A percentile compares a stretch with the other conserved stretches of the same genome.
Conservation (phyloP, 2,797 vertebrate species). For the Schizopygopsis malacanthus region DNA sequence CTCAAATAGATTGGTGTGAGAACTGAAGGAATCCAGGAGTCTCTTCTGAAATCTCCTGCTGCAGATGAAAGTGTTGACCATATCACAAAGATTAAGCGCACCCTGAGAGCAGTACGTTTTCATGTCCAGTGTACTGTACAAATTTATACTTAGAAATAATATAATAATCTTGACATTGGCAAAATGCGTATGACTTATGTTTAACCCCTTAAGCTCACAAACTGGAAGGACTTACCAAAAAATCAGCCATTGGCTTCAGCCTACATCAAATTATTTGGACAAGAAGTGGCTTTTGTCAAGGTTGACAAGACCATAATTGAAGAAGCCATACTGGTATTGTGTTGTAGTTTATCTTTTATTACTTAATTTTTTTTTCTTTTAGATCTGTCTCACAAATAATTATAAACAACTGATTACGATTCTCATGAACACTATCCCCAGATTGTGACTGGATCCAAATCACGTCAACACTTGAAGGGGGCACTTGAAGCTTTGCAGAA, state of each 20-base stretch:
- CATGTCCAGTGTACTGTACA: not conserved
- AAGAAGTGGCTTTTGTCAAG: constrained; percentile 79
- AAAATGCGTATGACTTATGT: not conserved
- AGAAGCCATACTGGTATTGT: constrained; percentile 73
- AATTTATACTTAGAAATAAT: not conserved
- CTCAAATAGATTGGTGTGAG: no score
- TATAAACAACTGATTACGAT: not conserved
- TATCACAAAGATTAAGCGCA: constrained; percentile 74
- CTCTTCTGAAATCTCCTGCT: no score
- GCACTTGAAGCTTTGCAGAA: constrained; percentile 65
- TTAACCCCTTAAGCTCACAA: constrained; percentile 72
- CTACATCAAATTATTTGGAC: constrained; percentile 81
- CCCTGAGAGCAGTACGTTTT: constrained; percentile 77
- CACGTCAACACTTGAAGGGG: constrained; percentile 52
- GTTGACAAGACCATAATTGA: constrained; percentile 76
- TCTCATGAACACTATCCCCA: constrained; percentile 52
- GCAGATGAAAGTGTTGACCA: not conserved
- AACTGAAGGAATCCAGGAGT: no score
- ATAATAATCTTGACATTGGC: not conserved
- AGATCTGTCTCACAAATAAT: no score
- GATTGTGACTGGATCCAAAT: constrained; percentile 62
- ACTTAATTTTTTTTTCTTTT: not conserved
- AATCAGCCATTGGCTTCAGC: constrained; percentile 72
- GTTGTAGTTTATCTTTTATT: not conserved
- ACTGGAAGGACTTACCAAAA: constrained; percentile 76